Evolutionary conservation across 2,113 vertebrate species (phyloP), one percentile per base, ranked within the genome.

Genomic region (Leptobrachium ailaonicum): DNA sequence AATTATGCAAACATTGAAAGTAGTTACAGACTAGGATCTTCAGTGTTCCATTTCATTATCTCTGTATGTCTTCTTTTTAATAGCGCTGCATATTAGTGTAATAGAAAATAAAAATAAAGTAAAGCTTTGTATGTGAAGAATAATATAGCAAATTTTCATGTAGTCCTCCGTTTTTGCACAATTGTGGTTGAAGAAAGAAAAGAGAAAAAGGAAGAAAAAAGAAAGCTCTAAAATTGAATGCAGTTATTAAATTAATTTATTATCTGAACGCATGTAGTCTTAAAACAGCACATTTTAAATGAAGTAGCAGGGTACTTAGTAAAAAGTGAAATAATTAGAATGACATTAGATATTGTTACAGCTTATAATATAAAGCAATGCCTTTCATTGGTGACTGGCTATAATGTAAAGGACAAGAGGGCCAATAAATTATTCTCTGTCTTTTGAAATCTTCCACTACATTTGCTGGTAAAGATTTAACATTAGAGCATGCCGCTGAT

Each of bases 401-500:
- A 64, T 64, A 64, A 64, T 64, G 6, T 64, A 64, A 32, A 32
- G n/a, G 62, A 64, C 62, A 64, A 64, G n/a, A 6, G 6, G n/a
- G n/a, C 62, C n/a, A 6, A 4, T 64, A 40, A 64, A 64, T 32
- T 64, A 64, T 64, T 64, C 9, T 20, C n/a, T 64, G 20, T 32
- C n/a, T 64, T 64, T 5, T 2, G 62, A 32, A 64, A 71, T 45
- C 41, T 47, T 58, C 5, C 56, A 63, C 14, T 50, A 69, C 43
- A 60, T 60, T 71, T 8, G 20, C 67, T 71, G 54, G 58, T 68
- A 6, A 78, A 43, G 75, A 78, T 50, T 20, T 78, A 78, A 78
- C 76, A 62, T 78, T 71, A 71, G 54, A 56, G 58, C 76, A 47
- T 60, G 58, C 50, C 60, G 76, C 69, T 78, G 60, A 56, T 66